phyloP scores from a whole-genome alignment of 2,888 invertebrate species.

The Onthophagus sagittarius region DNA sequence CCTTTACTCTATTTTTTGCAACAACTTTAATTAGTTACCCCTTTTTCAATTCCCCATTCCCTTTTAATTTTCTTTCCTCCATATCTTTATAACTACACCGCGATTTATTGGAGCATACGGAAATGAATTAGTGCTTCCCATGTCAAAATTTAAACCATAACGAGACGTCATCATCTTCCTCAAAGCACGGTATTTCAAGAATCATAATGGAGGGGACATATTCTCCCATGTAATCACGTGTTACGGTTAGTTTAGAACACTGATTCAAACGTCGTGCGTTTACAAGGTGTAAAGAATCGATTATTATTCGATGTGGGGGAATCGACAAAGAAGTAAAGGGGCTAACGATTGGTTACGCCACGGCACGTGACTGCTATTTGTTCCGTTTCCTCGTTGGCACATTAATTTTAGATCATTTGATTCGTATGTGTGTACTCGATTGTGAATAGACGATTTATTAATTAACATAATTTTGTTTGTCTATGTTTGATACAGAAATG shows the following conservation, averaged over 20 bases:
- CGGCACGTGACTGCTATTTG: constrained; percentile 56
- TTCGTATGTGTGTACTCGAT: constrained; percentile 24
- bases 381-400: constrained; percentile 34
- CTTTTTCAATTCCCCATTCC: too few relatives aligned
- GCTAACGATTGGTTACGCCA: constrained; percentile 56
- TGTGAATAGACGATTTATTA: constrained; percentile 3
- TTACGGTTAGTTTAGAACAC: constrained; percentile 36
- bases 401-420: constrained; percentile 37
- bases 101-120: not conserved
- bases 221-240: constrained; percentile 48
- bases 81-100: not conserved
- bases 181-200: constrained; percentile 17
- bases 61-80: not conserved
- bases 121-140: constrained; percentile 21
- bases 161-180: constrained; percentile 31
- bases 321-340: constrained; percentile 32
- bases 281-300: constrained; percentile 46
- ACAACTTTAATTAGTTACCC: not conserved
- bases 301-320: constrained; percentile 39
- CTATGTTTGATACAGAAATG: too few relatives aligned
- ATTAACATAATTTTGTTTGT: constrained; percentile 9
- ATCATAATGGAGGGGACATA: constrained; percentile 29
- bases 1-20: not conserved
- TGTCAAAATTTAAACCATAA: constrained; percentile 20
- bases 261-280: constrained; percentile 44